Evolutionary conservation across 2,113 vertebrate genomes (phyloP).

Genomic region (Alosa alosa): DNA sequence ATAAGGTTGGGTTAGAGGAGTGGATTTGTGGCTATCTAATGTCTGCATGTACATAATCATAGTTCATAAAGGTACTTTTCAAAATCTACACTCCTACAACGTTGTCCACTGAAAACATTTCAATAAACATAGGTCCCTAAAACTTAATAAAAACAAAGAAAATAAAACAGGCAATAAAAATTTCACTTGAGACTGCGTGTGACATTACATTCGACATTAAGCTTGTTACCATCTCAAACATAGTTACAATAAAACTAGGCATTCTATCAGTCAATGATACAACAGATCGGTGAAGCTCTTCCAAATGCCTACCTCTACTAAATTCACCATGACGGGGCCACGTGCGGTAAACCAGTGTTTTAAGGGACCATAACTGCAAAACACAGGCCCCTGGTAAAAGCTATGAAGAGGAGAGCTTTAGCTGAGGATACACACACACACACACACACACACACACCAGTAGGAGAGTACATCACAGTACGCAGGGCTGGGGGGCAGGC

Average conservation of each 20-base stretch:
- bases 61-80: not conserved
- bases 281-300: not conserved
- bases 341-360: not conserved
- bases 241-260: not conserved
- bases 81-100: not conserved
- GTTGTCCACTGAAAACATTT: not conserved
- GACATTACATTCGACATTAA: constrained; percentile 14
- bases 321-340: not conserved
- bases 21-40: not conserved
- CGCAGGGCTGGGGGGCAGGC: not conserved
- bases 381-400: not conserved
- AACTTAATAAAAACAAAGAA: not conserved
- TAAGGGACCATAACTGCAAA: not conserved
- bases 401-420: constrained; percentile 1
- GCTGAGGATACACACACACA: constrained; percentile 8
- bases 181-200: not conserved
- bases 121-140: not conserved
- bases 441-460: not conserved
- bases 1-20: not conserved
- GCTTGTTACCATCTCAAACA: not conserved
- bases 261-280: not conserved
- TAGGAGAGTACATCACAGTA: not conserved
- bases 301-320: not conserved
- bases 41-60: not conserved
- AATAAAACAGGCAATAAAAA: not conserved